Conservation (phyloP, 2,113 vertebrate genomes). For the Hydropotes inermis region DNA sequence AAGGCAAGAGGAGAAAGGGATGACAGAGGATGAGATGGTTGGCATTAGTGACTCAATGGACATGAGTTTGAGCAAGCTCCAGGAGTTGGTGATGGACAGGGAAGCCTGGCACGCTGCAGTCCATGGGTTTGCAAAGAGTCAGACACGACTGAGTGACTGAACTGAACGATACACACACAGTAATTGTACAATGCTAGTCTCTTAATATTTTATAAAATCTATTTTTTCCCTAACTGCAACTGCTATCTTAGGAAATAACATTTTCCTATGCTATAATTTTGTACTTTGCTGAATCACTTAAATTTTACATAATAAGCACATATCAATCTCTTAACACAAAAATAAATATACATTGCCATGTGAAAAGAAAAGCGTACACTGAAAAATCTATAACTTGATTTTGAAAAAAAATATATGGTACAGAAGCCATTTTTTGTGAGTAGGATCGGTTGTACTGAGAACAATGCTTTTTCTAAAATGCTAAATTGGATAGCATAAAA, state of each 20-base stretch:
- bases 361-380: background rate
- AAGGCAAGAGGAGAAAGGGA: too few relatives aligned
- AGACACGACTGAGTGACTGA: background rate
- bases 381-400: background rate
- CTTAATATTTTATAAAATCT: background rate
- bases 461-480: background rate
- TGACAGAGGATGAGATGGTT: background rate
- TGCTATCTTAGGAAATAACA: background rate
- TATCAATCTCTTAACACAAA: background rate
- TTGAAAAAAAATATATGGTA: background rate
- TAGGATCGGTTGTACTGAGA: background rate
- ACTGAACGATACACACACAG: background rate
- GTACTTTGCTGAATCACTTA: background rate
- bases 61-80: background rate
- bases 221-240: background rate
- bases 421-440: background rate
- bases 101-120: background rate
- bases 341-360: background rate
- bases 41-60: rapidly evolving
- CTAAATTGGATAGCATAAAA: background rate
- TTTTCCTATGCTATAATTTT: background rate
- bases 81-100: background rate
- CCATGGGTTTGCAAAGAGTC: background rate
- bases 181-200: background rate
- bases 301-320: background rate